Conservation (phyloP, 2,113 vertebrate species). For the Chaetura pelagica region DNA sequence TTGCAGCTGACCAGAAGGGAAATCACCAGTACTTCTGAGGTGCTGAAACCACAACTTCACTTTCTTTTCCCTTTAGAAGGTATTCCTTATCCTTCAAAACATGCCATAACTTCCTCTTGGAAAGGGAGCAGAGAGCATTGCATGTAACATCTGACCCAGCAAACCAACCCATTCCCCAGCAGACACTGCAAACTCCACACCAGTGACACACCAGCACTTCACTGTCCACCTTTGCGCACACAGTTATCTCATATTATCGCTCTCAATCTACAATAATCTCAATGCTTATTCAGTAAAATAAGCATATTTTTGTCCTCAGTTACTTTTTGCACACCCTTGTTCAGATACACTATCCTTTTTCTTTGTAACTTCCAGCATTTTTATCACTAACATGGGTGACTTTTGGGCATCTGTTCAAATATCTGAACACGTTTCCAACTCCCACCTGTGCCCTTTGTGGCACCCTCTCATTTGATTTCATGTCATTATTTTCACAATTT, state of each 20-base stretch:
- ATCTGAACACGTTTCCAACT: not conserved
- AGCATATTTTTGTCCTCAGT: not conserved
- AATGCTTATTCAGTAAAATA: not conserved
- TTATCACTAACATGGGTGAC: not conserved
- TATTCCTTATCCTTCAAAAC: not conserved
- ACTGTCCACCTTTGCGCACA: not conserved
- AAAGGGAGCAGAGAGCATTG: not conserved
- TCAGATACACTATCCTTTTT: not conserved
- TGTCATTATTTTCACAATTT: conserved; percentile 27
- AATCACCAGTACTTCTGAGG: not conserved
- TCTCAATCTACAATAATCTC: not conserved
- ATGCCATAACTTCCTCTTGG: not conserved
- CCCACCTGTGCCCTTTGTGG: not conserved
- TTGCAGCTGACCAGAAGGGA: not conserved
- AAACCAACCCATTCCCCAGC: rapidly evolving
- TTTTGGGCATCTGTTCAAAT: conserved; percentile 37
- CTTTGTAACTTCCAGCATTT: conserved; percentile 18
- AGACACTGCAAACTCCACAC: not conserved
- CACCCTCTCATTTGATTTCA: conserved; percentile 30
- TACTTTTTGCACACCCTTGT: conserved; percentile 17
- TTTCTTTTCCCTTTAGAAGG: not conserved
- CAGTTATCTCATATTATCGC: not conserved
- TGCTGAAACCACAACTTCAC: not conserved
- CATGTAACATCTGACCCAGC: not conserved
- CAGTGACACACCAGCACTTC: not conserved